These are phyloP conservation scores for Dexiosoma caninum DNA, from an alignment of 2,888 invertebrate species.

Conservation along the genomic window DNA sequence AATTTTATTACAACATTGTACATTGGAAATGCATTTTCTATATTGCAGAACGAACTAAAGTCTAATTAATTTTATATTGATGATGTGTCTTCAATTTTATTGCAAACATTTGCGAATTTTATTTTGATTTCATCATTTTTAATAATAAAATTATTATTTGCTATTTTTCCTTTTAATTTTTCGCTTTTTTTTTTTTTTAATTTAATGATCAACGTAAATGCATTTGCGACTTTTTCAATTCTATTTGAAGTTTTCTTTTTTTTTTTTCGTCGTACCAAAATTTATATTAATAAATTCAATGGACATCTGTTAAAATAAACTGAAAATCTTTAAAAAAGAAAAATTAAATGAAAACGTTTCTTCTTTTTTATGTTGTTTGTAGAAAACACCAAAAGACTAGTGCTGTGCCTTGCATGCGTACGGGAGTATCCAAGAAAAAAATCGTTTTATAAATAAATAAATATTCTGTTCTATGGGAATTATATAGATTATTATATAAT, in stretches of 20 bases:
- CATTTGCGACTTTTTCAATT: no score
- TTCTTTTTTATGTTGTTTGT: no score
- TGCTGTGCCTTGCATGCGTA: no score
- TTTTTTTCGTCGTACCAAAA: background rate
- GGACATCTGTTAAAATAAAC: background rate
- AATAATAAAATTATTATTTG: background rate
- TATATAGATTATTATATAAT: no score
- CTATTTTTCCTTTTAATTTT: background rate
- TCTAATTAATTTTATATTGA: background rate
- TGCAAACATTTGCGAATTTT: background rate
- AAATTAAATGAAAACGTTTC: no score
- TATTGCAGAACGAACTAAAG: no score
- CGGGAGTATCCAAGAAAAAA: no score
- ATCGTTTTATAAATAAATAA: no score
- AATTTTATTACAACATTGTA: slow-evolving; percentile 8
- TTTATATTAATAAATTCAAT: background rate
- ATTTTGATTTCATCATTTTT: slow-evolving; percentile 1
- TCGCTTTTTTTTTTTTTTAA: no score
- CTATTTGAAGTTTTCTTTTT: background rate
- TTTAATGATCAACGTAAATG: background rate
- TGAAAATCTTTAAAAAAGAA: no score
- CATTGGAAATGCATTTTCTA: background rate
- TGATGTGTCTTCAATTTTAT: background rate
- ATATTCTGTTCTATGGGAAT: no score
- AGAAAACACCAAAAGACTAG: no score